A percentile compares a stretch with the other conserved stretches of the same genome.
These are phyloP conservation scores for Nephila pilipes DNA, from an alignment of 1,140 invertebrate species.

Conservation along the genomic window DNA sequence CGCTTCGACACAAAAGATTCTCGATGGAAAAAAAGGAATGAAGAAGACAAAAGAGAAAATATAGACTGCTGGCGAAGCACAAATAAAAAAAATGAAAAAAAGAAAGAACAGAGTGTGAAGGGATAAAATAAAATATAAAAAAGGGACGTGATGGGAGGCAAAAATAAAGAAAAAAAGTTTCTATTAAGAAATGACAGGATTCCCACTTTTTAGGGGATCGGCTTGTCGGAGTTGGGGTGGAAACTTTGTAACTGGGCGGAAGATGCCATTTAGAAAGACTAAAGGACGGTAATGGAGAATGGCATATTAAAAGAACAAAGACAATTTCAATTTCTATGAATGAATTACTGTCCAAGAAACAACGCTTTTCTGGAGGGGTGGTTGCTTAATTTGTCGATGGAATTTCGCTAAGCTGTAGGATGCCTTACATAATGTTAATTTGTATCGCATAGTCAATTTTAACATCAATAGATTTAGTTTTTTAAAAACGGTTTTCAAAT, in stretches of 20 bases:
- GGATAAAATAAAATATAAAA: slow-evolving; percentile 40
- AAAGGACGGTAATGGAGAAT: not conserved
- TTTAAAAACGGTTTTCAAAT: too few species aligned
- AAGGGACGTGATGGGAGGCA: not conserved
- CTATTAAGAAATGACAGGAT: slow-evolving; percentile 64
- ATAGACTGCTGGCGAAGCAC: slow-evolving; percentile 19
- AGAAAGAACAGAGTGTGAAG: not conserved
- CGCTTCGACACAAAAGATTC: slow-evolving; percentile 49
- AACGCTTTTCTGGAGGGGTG: too few species aligned
- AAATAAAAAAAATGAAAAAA: not conserved
- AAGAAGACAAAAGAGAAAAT: slow-evolving; percentile 38
- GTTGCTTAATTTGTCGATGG: too few species aligned
- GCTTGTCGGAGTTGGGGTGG: slow-evolving; percentile 21
- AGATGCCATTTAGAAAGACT: not conserved
- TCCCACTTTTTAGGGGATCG: not conserved
- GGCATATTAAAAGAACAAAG: not conserved
- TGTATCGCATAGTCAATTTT: too few species aligned
- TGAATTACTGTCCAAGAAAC: not conserved
- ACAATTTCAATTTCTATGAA: not conserved
- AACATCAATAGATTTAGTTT: too few species aligned
- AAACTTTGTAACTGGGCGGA: slow-evolving; percentile 10
- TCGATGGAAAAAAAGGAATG: not conserved
- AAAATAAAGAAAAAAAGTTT: slow-evolving; percentile 41
- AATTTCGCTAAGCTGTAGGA: too few species aligned
- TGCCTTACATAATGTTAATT: too few species aligned